Base-by-base conservation (phyloP, 2,888 invertebrate genomes). In the Pandemis cinnamomeana region DNA sequence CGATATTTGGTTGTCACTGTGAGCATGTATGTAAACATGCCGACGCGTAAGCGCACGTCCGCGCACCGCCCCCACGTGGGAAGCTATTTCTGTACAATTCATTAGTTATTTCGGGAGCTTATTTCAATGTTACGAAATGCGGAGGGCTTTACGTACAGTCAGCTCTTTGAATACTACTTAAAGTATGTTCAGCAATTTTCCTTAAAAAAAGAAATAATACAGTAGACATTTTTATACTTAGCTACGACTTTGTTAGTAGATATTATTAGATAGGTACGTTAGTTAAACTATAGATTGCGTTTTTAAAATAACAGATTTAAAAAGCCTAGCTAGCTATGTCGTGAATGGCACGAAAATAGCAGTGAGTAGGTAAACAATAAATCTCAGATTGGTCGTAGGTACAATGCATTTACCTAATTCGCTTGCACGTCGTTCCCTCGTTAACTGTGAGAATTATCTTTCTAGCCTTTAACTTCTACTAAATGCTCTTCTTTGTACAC, bases 51-150 rank as follows among this genome's bases (percentile, higher is more conserved):
- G 67, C 67, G 67, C 41, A 27, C 60, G 27, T 44, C 41, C 55
- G 44, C 27, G 46, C 53, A 20, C 76, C 77, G 78, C 81, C 83
- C 88, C 85, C 88, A 88, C 87, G 85, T 83, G 84, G 82, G 7
- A 0, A 13, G 67, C 82, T 87, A 88, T 87, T 87, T 85, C 76
- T 72, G 82, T 76, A 72, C 68, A 77, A 77, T 69, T 73, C 71
- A 60, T 55, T 66, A 55, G 75, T 69, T 86, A 87, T 86, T 86
- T 87, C 81, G 75, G 82, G 69, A 67, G 78, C 80, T 83, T 83
- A 84, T 84, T 84, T 82, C 80, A 83, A 80, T 80, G 81, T 79
- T 80, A 77, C 64, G 77, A 80, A 79, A 78, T 76, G 80, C 77
- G 79, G 74, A 75, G 76, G 71, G 70, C 71, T 76, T 71, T 67